These are phyloP conservation scores for Phaethornis superciliosus DNA, from an alignment of 2,113 vertebrate species.

Conservation along the genomic window DNA sequence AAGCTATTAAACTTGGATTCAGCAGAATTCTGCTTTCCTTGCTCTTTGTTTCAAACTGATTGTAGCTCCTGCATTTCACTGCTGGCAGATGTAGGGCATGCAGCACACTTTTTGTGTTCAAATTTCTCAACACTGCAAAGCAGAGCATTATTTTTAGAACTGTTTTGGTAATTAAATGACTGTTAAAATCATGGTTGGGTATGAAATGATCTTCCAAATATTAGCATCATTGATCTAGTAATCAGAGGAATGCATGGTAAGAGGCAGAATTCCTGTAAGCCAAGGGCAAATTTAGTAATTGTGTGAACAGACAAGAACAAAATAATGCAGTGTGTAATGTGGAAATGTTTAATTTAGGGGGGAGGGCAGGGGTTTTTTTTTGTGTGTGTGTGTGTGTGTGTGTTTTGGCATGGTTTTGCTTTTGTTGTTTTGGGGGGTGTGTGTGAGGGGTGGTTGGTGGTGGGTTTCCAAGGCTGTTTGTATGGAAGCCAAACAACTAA, in stretches of 20 bases:
- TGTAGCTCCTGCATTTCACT: neutral
- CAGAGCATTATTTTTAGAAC: neutral
- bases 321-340: neutral
- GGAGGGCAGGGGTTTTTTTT: neutral
- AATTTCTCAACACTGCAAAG: neutral
- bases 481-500: neutral
- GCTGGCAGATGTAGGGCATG: neutral
- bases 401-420: neutral
- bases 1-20: neutral
- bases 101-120: neutral
- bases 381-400: no score
- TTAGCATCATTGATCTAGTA: neutral
- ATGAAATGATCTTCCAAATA: neutral
- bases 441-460: neutral
- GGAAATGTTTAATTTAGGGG: neutral
- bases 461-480: neutral
- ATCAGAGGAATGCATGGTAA: neutral
- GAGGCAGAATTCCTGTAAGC: neutral
- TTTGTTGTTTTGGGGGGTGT: neutral
- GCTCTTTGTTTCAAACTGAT: neutral
- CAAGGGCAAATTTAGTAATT: neutral
- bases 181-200: neutral
- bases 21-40: neutral
- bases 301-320: neutral
- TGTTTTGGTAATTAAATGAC: neutral